Evolutionary conservation across 2,797 vertebrate genomes (phyloP).

Genomic region (Erpetoichthys calabaricus): DNA sequence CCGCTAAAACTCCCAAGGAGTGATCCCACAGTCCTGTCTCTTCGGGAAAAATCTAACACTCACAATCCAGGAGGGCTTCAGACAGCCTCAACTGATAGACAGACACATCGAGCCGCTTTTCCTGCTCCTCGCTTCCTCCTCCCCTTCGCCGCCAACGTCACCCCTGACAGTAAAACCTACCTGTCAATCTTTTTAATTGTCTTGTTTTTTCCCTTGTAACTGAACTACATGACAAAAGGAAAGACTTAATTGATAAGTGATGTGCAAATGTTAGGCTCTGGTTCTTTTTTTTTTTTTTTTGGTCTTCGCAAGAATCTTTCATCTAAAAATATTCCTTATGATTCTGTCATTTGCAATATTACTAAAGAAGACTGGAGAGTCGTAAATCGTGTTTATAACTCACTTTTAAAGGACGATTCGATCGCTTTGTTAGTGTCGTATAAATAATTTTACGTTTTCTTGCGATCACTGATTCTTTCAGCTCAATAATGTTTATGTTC

Average conservation of each 20-base stretch:
- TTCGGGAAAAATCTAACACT: conserved; percentile 74
- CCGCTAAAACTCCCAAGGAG: conserved; percentile 70
- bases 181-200: conserved; percentile 98
- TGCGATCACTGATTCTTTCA: too few relatives aligned
- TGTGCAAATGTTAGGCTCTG: conserved; percentile 3
- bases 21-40: conserved; percentile 65
- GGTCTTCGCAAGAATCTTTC: too few relatives aligned
- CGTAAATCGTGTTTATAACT: too few relatives aligned
- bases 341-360: too few relatives aligned
- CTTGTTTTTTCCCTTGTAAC: conserved; percentile 65
- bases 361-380: too few relatives aligned
- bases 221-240: conserved; percentile 57
- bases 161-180: conserved; percentile 95
- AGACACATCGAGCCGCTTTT: conserved; percentile 96
- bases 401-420: too few relatives aligned
- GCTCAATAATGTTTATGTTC: too few relatives aligned
- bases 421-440: too few relatives aligned
- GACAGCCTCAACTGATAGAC: conserved; percentile 97
- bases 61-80: conserved; percentile 84
- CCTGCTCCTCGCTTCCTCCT: conserved; percentile 84
- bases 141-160: conserved; percentile 86
- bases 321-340: too few relatives aligned
- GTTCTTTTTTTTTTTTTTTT: too few relatives aligned
- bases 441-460: too few relatives aligned
- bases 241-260: conserved; percentile 43